phyloP scores from a whole-genome alignment of 2,797 vertebrate species.

The Sternotherus odoratus region DNA sequence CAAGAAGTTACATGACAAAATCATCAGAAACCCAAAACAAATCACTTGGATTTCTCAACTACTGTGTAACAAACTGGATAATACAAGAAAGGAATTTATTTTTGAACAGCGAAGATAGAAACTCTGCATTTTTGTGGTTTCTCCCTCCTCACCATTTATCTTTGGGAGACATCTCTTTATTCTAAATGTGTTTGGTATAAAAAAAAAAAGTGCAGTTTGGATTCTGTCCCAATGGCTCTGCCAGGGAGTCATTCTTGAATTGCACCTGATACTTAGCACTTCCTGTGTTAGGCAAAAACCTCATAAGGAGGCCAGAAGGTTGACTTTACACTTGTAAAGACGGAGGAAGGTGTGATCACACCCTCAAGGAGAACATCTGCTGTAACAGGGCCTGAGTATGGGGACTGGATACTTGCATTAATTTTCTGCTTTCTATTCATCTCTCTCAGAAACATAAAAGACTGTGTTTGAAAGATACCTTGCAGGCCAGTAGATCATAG shows the following conservation, averaged over 20 bases:
- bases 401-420: neutral
- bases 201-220: neutral
- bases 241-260: neutral
- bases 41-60: conserved; percentile 18
- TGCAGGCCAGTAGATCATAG: neutral
- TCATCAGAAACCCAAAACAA: neutral
- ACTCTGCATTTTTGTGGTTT: neutral
- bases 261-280: neutral
- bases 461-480: neutral
- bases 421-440: neutral
- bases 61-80: neutral
- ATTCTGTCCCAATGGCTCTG: neutral
- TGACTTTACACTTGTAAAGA: rapidly evolving
- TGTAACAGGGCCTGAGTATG: neutral
- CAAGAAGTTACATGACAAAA: conserved; percentile 33
- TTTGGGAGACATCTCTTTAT: rapidly evolving
- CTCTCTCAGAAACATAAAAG: neutral
- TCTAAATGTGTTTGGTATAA: rapidly evolving
- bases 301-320: neutral
- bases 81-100: neutral
- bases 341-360: rapidly evolving
- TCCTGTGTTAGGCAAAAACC: neutral
- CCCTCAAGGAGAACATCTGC: neutral
- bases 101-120: neutral
- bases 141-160: neutral